These are phyloP conservation scores for Oscheius onirici DNA, from an alignment of 2,888 invertebrate species.

Conservation along the genomic window DNA sequence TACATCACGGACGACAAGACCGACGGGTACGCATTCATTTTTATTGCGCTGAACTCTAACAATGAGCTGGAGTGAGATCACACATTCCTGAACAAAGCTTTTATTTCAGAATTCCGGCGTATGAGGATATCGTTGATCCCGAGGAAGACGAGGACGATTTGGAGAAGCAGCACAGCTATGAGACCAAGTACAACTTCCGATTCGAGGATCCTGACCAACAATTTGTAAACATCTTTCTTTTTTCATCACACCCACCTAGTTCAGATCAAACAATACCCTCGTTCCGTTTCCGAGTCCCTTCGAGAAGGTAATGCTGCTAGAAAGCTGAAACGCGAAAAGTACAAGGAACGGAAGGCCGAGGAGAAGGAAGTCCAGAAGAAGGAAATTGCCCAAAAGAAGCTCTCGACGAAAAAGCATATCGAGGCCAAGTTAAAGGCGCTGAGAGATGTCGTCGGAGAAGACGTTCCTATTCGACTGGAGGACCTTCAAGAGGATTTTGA, in stretches of 20 bases:
- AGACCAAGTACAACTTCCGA: conserved; percentile 92
- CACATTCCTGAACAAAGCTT: background rate
- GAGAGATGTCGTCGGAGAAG: conserved; percentile 87
- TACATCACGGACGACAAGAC: conserved; percentile 72
- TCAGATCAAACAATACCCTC: conserved; percentile 87
- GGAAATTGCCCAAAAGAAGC: conserved; percentile 82
- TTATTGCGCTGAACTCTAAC: background rate
- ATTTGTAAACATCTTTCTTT: conserved; percentile 74
- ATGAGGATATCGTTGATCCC: conserved; percentile 79
- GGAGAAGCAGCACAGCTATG: conserved; percentile 87
- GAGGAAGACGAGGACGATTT: conserved; percentile 82
- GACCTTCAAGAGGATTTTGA: conserved; percentile 80
- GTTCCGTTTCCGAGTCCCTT: conserved; percentile 85
- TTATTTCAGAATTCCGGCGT: conserved; percentile 71
- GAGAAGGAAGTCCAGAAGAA: conserved; percentile 85
- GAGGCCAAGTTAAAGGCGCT: conserved; percentile 86
- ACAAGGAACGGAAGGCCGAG: conserved; percentile 70
- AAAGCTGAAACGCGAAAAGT: conserved; percentile 80
- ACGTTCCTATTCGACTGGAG: conserved; percentile 80
- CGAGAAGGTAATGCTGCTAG: conserved; percentile 75
- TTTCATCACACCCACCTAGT: conserved; percentile 30
- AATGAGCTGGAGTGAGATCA: no score
- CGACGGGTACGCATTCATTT: conserved; percentile 42
- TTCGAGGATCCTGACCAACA: conserved; percentile 95
- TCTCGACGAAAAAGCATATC: conserved; percentile 84